Percentiles rank a stretch among this genome's conserved stretches.
Conservation (phyloP, 2,113 vertebrate species). For the Vanacampus margaritifer region DNA sequence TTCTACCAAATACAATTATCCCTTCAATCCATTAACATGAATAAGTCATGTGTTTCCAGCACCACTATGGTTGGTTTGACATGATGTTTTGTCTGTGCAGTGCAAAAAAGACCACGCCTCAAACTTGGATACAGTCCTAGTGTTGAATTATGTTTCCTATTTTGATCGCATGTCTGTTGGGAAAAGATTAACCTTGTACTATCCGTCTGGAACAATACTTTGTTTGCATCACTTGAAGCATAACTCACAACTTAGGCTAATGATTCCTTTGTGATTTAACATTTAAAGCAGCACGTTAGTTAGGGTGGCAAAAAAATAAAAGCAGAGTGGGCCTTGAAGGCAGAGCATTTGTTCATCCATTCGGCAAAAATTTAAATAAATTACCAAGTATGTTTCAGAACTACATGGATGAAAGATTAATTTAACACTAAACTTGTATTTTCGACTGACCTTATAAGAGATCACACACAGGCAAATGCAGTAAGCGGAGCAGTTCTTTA, state of each 20-base stretch:
- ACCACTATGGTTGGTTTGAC: slow-evolving; percentile 17
- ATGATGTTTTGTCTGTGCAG: slow-evolving; percentile 30
- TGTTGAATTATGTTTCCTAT: slow-evolving; percentile 23
- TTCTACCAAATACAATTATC: background rate
- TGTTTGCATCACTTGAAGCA: slow-evolving; percentile 14
- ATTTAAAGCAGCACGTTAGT: slow-evolving; percentile 7
- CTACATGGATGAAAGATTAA: background rate
- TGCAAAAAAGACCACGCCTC: slow-evolving; percentile 14
- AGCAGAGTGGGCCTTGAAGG: no score
- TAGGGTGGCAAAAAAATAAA: background rate
- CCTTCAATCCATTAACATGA: slow-evolving; percentile 9
- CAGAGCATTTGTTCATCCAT: no score
- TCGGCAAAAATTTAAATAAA: no score
- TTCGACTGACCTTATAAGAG: no score
- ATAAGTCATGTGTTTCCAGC: slow-evolving; percentile 40
- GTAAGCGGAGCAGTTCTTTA: no score
- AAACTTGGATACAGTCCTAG: background rate
- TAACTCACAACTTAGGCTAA: slow-evolving; percentile 14
- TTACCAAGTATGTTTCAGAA: background rate
- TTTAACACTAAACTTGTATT: no score
- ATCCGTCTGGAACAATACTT: slow-evolving; percentile 6
- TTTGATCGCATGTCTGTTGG: background rate
- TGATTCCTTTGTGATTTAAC: background rate
- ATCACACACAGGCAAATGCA: no score
- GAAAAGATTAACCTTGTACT: background rate